These are phyloP conservation scores for Olivierus martensii DNA, from an alignment of 1,140 invertebrate species.

Conservation along the genomic window DNA sequence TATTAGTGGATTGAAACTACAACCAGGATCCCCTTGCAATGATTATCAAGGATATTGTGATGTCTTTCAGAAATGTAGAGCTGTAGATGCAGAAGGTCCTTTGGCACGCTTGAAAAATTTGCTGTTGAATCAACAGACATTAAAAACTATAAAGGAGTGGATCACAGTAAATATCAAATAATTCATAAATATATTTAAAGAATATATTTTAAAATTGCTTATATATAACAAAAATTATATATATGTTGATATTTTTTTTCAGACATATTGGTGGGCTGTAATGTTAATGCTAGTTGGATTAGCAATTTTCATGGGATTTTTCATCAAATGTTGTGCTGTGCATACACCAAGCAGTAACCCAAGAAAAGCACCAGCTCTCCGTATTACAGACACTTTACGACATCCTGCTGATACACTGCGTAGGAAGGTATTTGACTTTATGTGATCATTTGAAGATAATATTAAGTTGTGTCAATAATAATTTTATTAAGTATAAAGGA, in stretches of 20 bases:
- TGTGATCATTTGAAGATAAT: too few species aligned
- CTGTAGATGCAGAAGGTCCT: constrained; percentile 96
- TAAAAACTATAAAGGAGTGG: constrained; percentile 73
- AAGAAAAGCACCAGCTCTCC: constrained; percentile 68
- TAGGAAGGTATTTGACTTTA: constrained; percentile 51
- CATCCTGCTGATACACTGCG: constrained; percentile 76
- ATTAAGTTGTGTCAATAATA: too few species aligned
- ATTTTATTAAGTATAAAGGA: too few species aligned
- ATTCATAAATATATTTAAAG: too few species aligned
- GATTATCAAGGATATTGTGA: constrained; percentile 99
- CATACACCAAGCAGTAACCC: constrained; percentile 97
- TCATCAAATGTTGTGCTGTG: constrained; percentile 98
- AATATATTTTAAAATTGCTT: too few species aligned
- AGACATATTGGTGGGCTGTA: constrained; percentile 96
- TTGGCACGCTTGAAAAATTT: constrained; percentile 92
- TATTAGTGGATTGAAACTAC: constrained; percentile 66
- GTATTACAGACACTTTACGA: constrained; percentile 71
- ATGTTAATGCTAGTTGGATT: constrained; percentile 78
- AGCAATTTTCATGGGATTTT: constrained; percentile 92
- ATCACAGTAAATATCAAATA: constrained; percentile 44
- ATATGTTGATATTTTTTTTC: constrained; percentile 13
- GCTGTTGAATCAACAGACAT: constrained; percentile 79
- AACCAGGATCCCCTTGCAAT: constrained; percentile 69
- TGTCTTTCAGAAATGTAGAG: constrained; percentile 92
- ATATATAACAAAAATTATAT: too few species aligned